These are phyloP conservation scores for Corvus moneduloides DNA, from an alignment of 2,113 vertebrate species.

Conservation along the genomic window DNA sequence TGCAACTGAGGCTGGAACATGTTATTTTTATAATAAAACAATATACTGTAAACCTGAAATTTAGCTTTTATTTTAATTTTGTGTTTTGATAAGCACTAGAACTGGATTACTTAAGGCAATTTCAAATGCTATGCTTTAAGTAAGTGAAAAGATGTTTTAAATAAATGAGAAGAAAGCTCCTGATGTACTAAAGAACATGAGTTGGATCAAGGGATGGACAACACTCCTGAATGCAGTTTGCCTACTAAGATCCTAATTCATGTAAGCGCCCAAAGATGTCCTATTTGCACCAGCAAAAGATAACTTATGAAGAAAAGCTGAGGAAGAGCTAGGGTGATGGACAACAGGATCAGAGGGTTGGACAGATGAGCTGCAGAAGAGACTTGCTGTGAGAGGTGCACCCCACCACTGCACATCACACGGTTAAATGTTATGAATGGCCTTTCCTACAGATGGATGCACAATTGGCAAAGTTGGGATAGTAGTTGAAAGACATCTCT, in stretches of 20 bases:
- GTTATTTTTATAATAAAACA: neutral
- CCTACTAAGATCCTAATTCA: neutral
- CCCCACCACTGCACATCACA: neutral
- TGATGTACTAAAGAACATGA: neutral
- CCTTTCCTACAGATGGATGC: neutral
- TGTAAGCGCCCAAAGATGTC: neutral
- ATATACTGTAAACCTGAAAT: neutral
- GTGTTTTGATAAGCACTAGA: neutral
- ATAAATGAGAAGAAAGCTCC: neutral
- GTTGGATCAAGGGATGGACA: neutral
- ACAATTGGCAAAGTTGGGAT: neutral
- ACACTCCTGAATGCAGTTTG: neutral
- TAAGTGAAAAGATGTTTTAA: neutral
- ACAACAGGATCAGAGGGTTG: neutral
- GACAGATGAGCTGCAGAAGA: fast-evolving
- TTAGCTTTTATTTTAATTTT: neutral
- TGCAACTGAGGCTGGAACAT: neutral
- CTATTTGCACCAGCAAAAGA: neutral
- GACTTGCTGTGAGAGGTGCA: neutral
- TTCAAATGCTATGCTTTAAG: neutral
- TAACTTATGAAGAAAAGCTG: neutral
- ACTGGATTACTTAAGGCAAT: neutral
- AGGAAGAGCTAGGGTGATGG: neutral
- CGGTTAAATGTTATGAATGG: neutral
- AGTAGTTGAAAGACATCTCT: neutral